These are phyloP conservation scores for Pseudanteris insignis DNA, from an alignment of 2,888 invertebrate genomes.

Conservation along the genomic window DNA sequence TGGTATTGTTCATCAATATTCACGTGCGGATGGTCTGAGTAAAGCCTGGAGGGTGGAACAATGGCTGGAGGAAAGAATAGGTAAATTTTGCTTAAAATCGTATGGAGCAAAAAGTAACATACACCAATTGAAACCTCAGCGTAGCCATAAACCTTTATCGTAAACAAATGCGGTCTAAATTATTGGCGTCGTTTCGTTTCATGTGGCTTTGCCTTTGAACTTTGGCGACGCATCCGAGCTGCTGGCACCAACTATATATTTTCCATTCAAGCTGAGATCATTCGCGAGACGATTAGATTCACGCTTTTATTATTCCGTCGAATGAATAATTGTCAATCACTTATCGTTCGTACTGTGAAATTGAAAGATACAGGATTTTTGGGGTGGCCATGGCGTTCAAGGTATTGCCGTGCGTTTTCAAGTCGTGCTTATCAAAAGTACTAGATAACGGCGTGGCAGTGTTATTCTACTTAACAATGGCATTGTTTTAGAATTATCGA, in stretches of 20 bases:
- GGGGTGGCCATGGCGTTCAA: too few relatives aligned
- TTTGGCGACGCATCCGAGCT: too few relatives aligned
- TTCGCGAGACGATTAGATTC: too few relatives aligned
- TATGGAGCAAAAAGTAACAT: too few relatives aligned
- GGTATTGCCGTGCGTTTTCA: neutral
- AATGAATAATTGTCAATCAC: constrained; percentile 8
- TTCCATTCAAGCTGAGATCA: too few relatives aligned
- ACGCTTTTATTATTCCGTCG: too few relatives aligned
- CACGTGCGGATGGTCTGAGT: constrained; percentile 18
- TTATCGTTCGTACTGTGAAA: constrained; percentile 1
- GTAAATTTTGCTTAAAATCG: too few relatives aligned
- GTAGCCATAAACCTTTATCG: neutral
- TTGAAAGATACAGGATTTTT: constrained; percentile 6
- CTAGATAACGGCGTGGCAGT: constrained; percentile 24
- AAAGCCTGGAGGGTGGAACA: constrained; percentile 30
- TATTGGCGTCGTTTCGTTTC: neutral
- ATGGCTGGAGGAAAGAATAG: constrained; percentile 27
- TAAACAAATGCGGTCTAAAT: neutral
- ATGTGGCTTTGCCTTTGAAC: too few relatives aligned
- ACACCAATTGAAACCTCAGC: neutral
- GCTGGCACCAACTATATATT: too few relatives aligned
- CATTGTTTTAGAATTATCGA: constrained; percentile 36
- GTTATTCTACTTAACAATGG: constrained; percentile 38
- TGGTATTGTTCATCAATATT: constrained; percentile 39
- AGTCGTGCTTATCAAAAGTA: constrained; percentile 33